Evolutionary conservation across 2,797 vertebrate genomes (phyloP), one percentile per base, ranked within the genome.

Genomic region (Coracias cyanogaster): DNA sequence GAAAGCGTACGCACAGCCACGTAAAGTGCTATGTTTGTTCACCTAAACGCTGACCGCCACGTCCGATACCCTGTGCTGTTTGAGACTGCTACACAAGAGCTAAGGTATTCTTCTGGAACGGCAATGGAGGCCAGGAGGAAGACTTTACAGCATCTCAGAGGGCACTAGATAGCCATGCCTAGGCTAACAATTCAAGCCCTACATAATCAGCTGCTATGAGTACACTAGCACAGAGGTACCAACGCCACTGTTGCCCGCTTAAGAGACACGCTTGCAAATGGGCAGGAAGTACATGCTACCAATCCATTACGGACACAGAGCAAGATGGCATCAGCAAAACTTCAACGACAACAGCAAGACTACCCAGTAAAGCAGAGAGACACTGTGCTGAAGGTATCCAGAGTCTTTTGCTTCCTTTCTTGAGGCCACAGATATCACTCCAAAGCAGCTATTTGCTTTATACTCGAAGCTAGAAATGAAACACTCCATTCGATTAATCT

Each of bases 1-100:
- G 71, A 35, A 74, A 49, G 21, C 0, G 2, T 5, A 60, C 2
- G 3, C 14, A 39, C 1, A 18, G 25, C 9, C 24, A 48, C 4
- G 0, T 43, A 2, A 28, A 79, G 35, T 12, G 10, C 35, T 58
- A 54, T 37, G 33, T 8, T 66, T 2, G 1, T 9, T 18, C 15
- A 5, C 46, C 46, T 46, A 48, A 69, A 71, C 1, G 2, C n/a
- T 33, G n/a, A 45, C 25, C 1, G 0, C n/a, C 31, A 52, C 0
- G 9, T 39, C 22, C 62, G 45, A 48, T 7, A 45, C 22, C 19
- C 21, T 8, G 15, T 10, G 3, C 29, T 13, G 15, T 12, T 21
- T n/a, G 19, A 65, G 26, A 48, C 0, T 48, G 39, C 61, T 41
- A 35, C 35, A 54, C 25, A 85, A 74, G n/a, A 65, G 24, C n/a